phyloP scores from a whole-genome alignment of 2,888 invertebrate genomes.

The Muschampia plurimacula region DNA sequence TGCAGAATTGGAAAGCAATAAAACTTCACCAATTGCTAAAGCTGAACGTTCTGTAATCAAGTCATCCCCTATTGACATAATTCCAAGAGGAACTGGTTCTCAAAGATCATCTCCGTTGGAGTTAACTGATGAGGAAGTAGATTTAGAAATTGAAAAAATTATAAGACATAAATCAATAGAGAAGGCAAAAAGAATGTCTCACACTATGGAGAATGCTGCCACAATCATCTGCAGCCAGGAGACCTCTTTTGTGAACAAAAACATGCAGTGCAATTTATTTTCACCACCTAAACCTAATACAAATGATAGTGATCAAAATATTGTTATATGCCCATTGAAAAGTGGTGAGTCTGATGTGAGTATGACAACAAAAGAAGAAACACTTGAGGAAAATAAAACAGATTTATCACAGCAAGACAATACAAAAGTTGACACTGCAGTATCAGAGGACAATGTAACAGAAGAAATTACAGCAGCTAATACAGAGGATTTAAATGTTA shows the following conservation, averaged over 20 bases:
- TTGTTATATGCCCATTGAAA: conserved; percentile 52
- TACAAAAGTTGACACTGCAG: conserved; percentile 57
- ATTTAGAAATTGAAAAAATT: conserved; percentile 88
- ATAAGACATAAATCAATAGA: conserved; percentile 84
- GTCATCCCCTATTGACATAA: conserved; percentile 89
- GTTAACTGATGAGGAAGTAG: conserved; percentile 88
- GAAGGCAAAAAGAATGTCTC: conserved; percentile 72
- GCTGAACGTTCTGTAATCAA: conserved; percentile 81
- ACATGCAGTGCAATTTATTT: conserved; percentile 49
- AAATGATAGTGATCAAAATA: conserved; percentile 52
- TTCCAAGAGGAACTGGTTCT: conserved; percentile 79
- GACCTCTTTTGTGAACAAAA: conserved; percentile 29
- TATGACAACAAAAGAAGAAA: conserved; percentile 53
- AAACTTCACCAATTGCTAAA: conserved; percentile 76
- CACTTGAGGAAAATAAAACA: conserved; percentile 53
- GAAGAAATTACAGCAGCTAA: conserved; percentile 44
- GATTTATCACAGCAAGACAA: conserved; percentile 56
- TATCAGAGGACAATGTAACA: conserved; percentile 58
- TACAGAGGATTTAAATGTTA: conserved; percentile 64
- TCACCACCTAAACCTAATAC: conserved; percentile 60
- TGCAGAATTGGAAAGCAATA: conserved; percentile 70
- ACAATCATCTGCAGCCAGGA: conserved; percentile 26
- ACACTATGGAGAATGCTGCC: conserved; percentile 56
- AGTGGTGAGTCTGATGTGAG: conserved; percentile 54
- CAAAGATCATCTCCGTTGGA: conserved; percentile 86